These are phyloP conservation scores for Cyrtodaria siliqua DNA, from an alignment of 2,888 invertebrate species.

Conservation along the genomic window DNA sequence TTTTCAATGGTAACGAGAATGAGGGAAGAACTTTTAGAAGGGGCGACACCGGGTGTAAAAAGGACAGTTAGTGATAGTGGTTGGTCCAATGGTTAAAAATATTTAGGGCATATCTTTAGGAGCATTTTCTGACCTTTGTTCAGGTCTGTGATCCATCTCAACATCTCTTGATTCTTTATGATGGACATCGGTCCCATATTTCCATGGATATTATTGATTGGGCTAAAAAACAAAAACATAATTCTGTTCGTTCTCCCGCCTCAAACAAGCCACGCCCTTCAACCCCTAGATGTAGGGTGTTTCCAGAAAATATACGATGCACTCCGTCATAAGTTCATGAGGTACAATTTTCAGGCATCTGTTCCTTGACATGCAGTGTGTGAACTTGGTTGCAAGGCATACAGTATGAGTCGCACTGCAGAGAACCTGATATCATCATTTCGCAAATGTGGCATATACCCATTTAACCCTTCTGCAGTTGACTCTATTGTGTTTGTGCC, in stretches of 20 bases:
- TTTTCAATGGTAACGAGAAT: too few species aligned
- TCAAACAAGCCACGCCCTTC: slow-evolving; percentile 44
- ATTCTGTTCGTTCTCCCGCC: slow-evolving; percentile 57
- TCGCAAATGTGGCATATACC: too few species aligned
- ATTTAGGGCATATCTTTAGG: slow-evolving; percentile 31
- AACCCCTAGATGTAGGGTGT: slow-evolving; percentile 43
- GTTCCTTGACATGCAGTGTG: too few species aligned
- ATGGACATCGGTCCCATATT: slow-evolving; percentile 42
- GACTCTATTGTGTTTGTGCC: slow-evolving; percentile 2
- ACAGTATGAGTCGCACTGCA: slow-evolving; percentile 43
- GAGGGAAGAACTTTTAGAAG: too few species aligned
- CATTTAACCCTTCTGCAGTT: slow-evolving; percentile 38
- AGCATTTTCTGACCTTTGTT: slow-evolving; percentile 37
- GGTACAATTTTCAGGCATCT: too few species aligned
- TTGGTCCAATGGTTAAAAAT: slow-evolving; percentile 34
- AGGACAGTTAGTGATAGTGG: slow-evolving; percentile 34
- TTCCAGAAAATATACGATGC: slow-evolving; percentile 31
- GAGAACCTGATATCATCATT: slow-evolving; percentile 43
- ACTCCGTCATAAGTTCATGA: too few species aligned
- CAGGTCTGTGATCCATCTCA: slow-evolving; percentile 6
- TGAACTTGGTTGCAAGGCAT: slow-evolving; percentile 38
- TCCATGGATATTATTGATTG: slow-evolving; percentile 45
- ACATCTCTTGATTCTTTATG: slow-evolving; percentile 38
- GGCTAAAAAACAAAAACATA: slow-evolving; percentile 55
- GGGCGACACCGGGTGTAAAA: too few species aligned